phyloP scores from a whole-genome alignment of 2,797 vertebrate genomes.

The Alfaro cultratus region DNA sequence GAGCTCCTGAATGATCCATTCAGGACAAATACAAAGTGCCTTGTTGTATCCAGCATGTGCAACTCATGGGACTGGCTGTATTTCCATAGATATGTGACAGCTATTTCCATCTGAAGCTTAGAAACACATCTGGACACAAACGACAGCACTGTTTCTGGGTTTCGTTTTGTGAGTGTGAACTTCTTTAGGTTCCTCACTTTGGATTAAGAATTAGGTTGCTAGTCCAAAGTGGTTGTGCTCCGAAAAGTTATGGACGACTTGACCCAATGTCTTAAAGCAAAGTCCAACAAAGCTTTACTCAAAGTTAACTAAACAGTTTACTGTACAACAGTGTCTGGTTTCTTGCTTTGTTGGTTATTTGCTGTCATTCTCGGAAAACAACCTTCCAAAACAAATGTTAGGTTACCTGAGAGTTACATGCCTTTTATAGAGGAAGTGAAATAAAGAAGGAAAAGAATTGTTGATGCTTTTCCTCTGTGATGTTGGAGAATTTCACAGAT shows the following conservation, averaged over 20 bases:
- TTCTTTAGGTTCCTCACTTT: background rate
- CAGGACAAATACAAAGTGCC: background rate
- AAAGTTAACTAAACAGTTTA: background rate
- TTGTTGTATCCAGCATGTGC: background rate
- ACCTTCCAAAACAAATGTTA: background rate
- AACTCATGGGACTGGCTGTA: background rate
- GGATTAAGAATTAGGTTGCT: background rate
- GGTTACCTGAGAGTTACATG: background rate
- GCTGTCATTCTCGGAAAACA: background rate
- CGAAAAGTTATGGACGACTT: background rate
- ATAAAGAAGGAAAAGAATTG: background rate
- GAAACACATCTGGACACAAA: background rate
- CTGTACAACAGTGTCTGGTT: background rate
- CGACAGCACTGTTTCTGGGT: background rate
- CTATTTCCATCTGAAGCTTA: background rate
- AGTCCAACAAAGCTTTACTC: background rate
- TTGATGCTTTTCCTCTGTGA: background rate
- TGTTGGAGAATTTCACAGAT: constrained; percentile 1
- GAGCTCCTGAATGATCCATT: background rate
- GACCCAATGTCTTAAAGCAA: background rate
- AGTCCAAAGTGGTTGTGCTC: background rate
- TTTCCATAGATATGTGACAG: background rate
- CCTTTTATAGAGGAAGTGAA: background rate
- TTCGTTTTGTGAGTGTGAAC: background rate
- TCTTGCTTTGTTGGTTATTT: background rate